phyloP scores from a whole-genome alignment of 2,888 invertebrate species.

The Trachelus tabidus region DNA sequence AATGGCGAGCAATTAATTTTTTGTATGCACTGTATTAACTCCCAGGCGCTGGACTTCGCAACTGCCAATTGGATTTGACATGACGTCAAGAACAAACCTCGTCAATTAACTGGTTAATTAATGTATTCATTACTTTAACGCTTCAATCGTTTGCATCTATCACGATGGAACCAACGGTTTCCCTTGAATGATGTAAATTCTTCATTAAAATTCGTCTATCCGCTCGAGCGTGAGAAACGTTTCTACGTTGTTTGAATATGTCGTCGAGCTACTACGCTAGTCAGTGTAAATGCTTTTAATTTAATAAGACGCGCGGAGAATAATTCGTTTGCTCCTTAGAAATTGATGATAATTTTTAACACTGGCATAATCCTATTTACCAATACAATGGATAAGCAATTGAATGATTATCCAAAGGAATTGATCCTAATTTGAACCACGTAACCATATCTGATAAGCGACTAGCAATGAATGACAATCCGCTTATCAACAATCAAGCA shows the following conservation, averaged over 20 bases:
- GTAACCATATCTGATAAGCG: neutral
- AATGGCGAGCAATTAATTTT: neutral
- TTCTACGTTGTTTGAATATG: neutral
- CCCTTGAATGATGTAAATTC: neutral
- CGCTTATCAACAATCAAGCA: neutral
- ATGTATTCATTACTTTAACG: neutral
- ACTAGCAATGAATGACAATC: too few relatives aligned
- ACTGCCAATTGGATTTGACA: neutral
- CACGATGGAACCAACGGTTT: conserved; percentile 4
- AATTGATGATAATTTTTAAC: neutral
- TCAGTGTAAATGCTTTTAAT: neutral
- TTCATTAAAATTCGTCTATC: neutral
- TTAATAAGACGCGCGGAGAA: neutral
- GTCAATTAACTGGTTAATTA: conserved; percentile 12
- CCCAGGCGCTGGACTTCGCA: neutral
- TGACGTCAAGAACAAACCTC: neutral
- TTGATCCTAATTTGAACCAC: neutral
- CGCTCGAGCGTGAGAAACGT: neutral
- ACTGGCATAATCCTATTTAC: neutral
- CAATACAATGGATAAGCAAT: neutral
- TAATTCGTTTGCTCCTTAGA: neutral
- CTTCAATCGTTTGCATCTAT: conserved; percentile 10
- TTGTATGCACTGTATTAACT: neutral
- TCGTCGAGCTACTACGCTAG: neutral
- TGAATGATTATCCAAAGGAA: neutral